Evolutionary conservation across 2,113 vertebrate species (phyloP).

Genomic region (Pachyramphus minor): DNA sequence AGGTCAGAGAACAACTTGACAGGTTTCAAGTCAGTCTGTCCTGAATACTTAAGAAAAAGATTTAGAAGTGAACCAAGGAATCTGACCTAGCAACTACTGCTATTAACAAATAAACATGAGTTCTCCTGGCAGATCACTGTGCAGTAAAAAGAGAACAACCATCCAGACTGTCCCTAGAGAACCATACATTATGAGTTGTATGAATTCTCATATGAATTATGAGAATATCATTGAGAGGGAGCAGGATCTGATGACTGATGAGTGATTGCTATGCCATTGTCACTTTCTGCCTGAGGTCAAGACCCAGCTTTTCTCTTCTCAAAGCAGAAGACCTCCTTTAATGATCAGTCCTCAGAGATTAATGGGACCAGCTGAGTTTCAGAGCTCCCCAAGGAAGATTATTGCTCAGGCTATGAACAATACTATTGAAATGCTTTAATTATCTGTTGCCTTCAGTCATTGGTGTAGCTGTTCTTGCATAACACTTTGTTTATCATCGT

Average conservation of each 20-base stretch:
- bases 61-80: background rate
- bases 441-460: background rate
- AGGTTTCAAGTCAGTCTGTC: background rate
- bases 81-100: background rate
- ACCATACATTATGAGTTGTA: rapidly evolving
- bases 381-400: background rate
- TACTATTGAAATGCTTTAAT: slow-evolving; percentile 2
- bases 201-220: too few species aligned
- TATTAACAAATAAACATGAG: background rate
- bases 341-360: slow-evolving; percentile 11
- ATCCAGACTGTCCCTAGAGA: background rate
- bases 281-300: slow-evolving; percentile 1
- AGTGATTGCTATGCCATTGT: background rate
- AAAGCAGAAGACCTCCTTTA: background rate
- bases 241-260: background rate
- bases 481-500: background rate
- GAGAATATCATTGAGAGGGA: background rate
- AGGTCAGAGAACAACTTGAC: background rate
- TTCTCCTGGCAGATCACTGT: background rate
- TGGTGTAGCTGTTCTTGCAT: background rate
- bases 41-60: background rate
- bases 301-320: background rate
- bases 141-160: background rate
- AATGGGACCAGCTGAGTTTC: background rate
- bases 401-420: background rate